Evolutionary conservation across 35 echinoderm and acorn worm genomes (phyloP), one percentile per base, ranked within the genome.

Genomic region (Eucidaris tribuloides): DNA sequence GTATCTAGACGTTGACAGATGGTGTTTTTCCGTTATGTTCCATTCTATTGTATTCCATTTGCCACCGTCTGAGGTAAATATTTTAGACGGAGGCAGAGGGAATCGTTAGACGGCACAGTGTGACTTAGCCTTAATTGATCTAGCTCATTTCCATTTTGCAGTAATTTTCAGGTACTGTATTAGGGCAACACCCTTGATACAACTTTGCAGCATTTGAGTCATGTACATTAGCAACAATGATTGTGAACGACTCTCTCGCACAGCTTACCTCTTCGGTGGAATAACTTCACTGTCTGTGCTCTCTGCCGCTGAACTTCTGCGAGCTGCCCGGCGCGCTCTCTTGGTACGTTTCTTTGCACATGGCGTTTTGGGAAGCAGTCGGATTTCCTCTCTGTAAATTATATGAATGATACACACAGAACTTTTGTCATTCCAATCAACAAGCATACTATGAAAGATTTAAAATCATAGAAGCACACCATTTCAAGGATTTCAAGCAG

Each of bases 281-380:
- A 42, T 49, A 43, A 43, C 81, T 38, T 63, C 58, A 48, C n/a
- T 4, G 5, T 82, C 41, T 17, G 37, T 18, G 36, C n/a, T n/a
- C n/a, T 22, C 22, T 42, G 58, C 20, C 1, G 56, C 19, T 84
- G 82, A 84, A 46, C 43, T 44, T 57, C 38, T 68, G 20, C 62
- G 39, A 34, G 56, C 55, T 14, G 71, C 82, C 9, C 62, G 20
- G 1, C 61, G 59, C 29, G 42, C 65, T 71, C 62, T 63, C 46
- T 57, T 60, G 9, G 60, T 27, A 35, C 43, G 66, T 5, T 65
- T 84, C 32, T 66, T 84, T 20, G 71, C 42, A 33, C 24, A 39
- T 19, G 82, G 82, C 4, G 82, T 84, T 63, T 84, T 84, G 25
- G 82, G 82, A 28, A 84, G 31, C 7, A 84, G 42, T 25, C 42